Evolutionary conservation across 2,888 invertebrate genomes (phyloP).

Genomic region (Nephrotoma appendiculata): DNA sequence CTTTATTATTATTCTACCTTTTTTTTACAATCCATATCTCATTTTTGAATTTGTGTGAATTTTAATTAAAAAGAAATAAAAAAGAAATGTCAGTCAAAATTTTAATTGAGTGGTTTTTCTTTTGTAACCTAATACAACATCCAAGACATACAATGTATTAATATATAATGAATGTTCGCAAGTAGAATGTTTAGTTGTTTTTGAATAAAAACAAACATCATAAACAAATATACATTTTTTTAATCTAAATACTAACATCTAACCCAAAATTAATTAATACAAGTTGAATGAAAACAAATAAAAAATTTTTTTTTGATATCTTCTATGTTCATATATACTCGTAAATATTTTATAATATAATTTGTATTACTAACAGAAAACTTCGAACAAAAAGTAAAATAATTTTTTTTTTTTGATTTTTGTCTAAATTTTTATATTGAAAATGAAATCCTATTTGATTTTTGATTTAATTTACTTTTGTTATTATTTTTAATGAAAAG

Average conservation of each 20-base stretch:
- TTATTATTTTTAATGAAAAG: not conserved
- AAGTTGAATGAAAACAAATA: not conserved
- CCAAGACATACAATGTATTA: not conserved
- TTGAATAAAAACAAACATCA: not conserved
- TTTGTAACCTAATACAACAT: not conserved
- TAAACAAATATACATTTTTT: not conserved
- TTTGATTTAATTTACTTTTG: not conserved
- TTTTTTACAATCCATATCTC: not conserved
- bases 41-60: not conserved
- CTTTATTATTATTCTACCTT: not conserved
- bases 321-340: not conserved
- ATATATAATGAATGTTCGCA: not conserved
- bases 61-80: not conserved
- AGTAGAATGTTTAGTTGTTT: not conserved
- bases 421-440: not conserved
- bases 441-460: too few species aligned
- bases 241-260: not conserved
- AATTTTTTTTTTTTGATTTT: not conserved
- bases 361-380: not conserved
- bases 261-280: not conserved
- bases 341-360: not conserved
- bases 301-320: not conserved
- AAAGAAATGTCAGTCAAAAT: not conserved
- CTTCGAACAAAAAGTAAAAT: not conserved
- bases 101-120: not conserved